Percentiles rank a stretch among this genome's conserved stretches.
These are phyloP conservation scores for Acleris emargana DNA, from an alignment of 2,888 invertebrate genomes.

Conservation along the genomic window DNA sequence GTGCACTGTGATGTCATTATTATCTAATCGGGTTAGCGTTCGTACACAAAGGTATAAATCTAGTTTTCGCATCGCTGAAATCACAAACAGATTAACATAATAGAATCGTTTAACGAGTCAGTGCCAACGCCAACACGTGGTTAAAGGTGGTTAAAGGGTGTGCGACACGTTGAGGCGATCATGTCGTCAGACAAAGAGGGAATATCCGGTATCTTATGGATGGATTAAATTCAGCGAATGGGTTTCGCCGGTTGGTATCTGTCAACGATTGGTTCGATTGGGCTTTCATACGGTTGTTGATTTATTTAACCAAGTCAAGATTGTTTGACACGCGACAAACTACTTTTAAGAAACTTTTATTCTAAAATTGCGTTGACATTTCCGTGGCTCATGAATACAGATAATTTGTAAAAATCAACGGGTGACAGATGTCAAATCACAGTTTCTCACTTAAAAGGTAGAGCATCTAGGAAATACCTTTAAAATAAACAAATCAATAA, in stretches of 20 bases:
- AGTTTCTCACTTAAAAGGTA: too few species aligned
- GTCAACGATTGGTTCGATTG: too few species aligned
- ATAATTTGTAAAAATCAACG: too few species aligned
- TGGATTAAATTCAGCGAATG: background rate
- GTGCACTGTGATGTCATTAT: slow-evolving; percentile 48
- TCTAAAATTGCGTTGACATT: too few species aligned
- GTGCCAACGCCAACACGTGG: slow-evolving; percentile 16
- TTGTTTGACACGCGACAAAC: too few species aligned
- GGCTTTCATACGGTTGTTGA: too few species aligned
- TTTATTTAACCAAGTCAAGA: too few species aligned
- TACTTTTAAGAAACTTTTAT: too few species aligned
- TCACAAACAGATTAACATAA: slow-evolving; percentile 25
- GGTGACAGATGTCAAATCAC: too few species aligned
- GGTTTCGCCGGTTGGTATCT: background rate
- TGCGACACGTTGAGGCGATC: slow-evolving; percentile 8
- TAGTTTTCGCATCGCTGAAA: slow-evolving; percentile 25
- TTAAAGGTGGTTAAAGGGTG: slow-evolving; percentile 12
- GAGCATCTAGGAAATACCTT: too few species aligned
- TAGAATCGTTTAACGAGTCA: slow-evolving; percentile 13
- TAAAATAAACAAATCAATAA: too few species aligned
- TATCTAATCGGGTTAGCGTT: slow-evolving; percentile 56
- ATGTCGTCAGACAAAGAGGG: slow-evolving; percentile 5
- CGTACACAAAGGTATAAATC: slow-evolving; percentile 43
- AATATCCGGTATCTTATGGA: background rate
- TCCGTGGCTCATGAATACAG: too few species aligned